phyloP scores from a whole-genome alignment of 1,140 invertebrate genomes.

The Dryas iulia region DNA sequence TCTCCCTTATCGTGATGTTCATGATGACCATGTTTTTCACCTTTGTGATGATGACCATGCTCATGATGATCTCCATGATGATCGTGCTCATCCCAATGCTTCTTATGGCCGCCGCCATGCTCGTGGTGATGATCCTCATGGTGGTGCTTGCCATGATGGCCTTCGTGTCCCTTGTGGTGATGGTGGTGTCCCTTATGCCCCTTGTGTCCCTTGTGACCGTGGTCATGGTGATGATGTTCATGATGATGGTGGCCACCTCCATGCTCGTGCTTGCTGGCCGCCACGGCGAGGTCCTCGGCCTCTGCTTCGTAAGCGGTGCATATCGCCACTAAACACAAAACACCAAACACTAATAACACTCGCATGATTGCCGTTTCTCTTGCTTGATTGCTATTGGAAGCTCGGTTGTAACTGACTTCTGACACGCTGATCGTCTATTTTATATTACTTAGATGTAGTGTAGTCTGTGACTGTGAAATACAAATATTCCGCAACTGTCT shows the following conservation, averaged over 20 bases:
- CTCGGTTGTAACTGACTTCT: conserved; percentile 71
- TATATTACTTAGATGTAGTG: conserved; percentile 57
- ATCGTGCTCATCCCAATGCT: conserved; percentile 85
- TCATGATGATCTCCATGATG: conserved; percentile 85
- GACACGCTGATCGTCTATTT: conserved; percentile 55
- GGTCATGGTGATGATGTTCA: conserved; percentile 74
- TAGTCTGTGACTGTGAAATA: conserved; percentile 52
- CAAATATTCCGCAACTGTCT: conserved; percentile 61
- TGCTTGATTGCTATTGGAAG: conserved; percentile 54
- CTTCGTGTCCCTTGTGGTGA: conserved; percentile 78
- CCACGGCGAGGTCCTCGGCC: conserved; percentile 69
- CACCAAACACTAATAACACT: conserved; percentile 48
- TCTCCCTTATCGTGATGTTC: conserved; percentile 83
- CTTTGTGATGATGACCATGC: conserved; percentile 84
- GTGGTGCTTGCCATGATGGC: conserved; percentile 78
- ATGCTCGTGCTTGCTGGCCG: conserved; percentile 75
- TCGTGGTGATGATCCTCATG: conserved; percentile 79
- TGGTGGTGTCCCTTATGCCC: conserved; percentile 77
- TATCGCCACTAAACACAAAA: conserved; percentile 54
- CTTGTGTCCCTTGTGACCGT: conserved; percentile 79
- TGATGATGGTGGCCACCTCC: conserved; percentile 80
- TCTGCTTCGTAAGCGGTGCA: conserved; percentile 46
- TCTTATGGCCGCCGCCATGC: conserved; percentile 83
- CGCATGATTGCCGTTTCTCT: conserved; percentile 45
- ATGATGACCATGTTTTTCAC: conserved; percentile 82